Conservation (phyloP, 2,797 vertebrate species). For the Meda fulgida region DNA sequence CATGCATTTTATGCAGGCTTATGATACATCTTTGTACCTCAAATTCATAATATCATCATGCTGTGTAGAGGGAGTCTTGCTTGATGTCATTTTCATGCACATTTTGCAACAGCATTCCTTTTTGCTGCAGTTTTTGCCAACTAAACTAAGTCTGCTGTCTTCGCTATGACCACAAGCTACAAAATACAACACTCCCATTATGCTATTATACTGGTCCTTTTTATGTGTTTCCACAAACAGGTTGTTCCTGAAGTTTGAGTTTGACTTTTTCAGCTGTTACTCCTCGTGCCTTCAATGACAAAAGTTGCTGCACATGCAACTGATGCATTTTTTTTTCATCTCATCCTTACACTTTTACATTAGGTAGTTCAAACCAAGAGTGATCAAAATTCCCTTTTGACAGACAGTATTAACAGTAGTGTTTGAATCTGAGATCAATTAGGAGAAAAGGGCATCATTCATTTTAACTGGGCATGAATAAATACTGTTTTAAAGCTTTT, state of each 20-base stretch:
- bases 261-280: conserved; percentile 7
- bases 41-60: not conserved
- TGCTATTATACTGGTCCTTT: not conserved
- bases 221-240: not conserved
- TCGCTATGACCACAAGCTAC: not conserved
- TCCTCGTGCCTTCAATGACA: conserved; percentile 18
- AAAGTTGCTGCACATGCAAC: not conserved
- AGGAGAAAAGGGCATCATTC: not conserved
- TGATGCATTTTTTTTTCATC: not conserved
- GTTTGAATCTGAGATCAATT: not conserved
- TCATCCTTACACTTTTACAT: not conserved
- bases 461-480: not conserved
- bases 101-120: not conserved
- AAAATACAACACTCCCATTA: conserved; percentile 4
- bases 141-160: not conserved
- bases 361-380: not conserved
- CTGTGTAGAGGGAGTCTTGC: not conserved
- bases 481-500: conserved; percentile 1
- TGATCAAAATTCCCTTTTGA: not conserved
- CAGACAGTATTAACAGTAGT: not conserved
- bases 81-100: conserved; percentile 5
- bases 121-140: not conserved
- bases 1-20: not conserved
- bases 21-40: conserved; percentile 11
- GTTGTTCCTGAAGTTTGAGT: not conserved